Base-by-base conservation (phyloP, 2,113 vertebrate species). In the Prietella phreatophila region DNA sequence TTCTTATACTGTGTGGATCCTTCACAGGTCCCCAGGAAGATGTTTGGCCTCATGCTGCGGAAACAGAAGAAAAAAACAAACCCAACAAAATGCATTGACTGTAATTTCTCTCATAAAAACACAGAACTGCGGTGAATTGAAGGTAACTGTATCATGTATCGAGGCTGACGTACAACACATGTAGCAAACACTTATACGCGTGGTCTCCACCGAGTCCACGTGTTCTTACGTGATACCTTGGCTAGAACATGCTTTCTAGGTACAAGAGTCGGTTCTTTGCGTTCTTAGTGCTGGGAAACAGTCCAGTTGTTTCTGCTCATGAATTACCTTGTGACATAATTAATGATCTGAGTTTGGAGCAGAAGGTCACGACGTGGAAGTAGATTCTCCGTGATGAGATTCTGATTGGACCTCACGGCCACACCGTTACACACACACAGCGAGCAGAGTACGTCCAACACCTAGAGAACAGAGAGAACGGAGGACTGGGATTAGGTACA, bases 361-460 rank as follows among this genome's bases (percentile, higher is more conserved):
- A 98, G 94, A 15, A 98, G 96, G 89, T 98, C 97, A 0, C 97
- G 95, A 27, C 97, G 96, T 0, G 97, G 97, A 79, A 99, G 96
- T 58, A 99, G 94, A 92, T 99, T 99, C 94, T 98, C 97, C 3
- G 97, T 97, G 93, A 99, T 99, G 90, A 99, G 96, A 85, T 98
- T 98, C 93, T 98, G 97, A 93, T 98, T 99, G 90, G 97, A 97
- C 86, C 97, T 96, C 0, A 98, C 97, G 1, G 97, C 97, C 56
- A 98, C 97, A 0, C 97, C 97, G 20, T 98, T 99, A 91, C 97
- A 99, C 84, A 98, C 97, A 89, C 97, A 98, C 1, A 99, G 94
- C 82, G 97, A 99, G 90, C 97, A 97, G 15, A 99, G 95, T 14
- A 99, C 97, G 20, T 99, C 97, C 91, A 99, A 93, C 39, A 98